Base-by-base conservation (phyloP, 2,113 vertebrate genomes). In the Vireo altiloquus region DNA sequence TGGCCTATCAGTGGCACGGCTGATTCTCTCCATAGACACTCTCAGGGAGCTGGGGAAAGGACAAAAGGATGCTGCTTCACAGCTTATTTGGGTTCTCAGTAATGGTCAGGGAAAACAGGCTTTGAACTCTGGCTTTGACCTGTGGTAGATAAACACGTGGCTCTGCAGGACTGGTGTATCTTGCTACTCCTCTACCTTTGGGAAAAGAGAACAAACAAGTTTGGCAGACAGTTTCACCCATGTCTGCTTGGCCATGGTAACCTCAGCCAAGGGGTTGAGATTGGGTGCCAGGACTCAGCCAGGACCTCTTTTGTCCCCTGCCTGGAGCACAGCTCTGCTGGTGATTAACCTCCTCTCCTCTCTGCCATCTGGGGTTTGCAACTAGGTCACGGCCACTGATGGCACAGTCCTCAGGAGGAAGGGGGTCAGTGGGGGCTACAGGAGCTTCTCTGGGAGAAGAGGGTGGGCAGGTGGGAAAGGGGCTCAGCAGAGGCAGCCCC, bases 81-180 rank as follows among this genome's bases (percentile, higher is more conserved):
- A 28, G 50, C 11, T 53, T 35, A 5, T 40, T 57, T 31, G 37
- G 28, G 33, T 27, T 68, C 11, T 25, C 61, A 75, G 56, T 1
- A 2, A 6, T 7, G 11, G 12, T 11, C 40, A 15, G 24, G 4
- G 15, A 28, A 68, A 54, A 15, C 13, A 27, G 50, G 19, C 40
- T 72, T 53, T 68, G 39, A 30, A 23, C 30, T 7, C 28, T 18
- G 44, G 30, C 54, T 86, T 53, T 64, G 80, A 56, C 68, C 68
- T n/a, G 49, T 28, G 3, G n/a, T 17, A 11, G 40, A 15, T 39
- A 31, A 72, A 46, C 37, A 15, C 0, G 0, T 8, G 56, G 40
- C 35, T 74, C 13, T 17, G 15, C 37, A 56, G 35, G 40, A 30
- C 39, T 39, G 68, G 3, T 18, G 10, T 3, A 5, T 5, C n/a